phyloP scores from a whole-genome alignment of 2,888 invertebrate genomes.

The Pseudeuparius sepicola region DNA sequence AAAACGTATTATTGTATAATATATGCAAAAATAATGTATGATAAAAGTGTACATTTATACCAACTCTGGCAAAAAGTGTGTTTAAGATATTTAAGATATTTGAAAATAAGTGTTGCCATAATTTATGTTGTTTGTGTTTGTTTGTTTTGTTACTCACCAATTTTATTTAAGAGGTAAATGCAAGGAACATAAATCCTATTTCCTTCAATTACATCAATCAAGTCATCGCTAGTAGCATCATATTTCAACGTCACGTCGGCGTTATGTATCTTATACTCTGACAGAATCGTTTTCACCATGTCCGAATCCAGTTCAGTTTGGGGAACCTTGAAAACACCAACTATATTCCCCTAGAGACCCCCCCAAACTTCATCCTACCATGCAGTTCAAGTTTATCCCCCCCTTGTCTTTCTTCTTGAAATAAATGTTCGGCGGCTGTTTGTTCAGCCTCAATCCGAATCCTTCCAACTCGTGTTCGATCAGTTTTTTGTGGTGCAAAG shows the following conservation, averaged over 20 bases:
- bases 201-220: constrained; percentile 98
- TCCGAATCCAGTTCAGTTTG: constrained; percentile 93
- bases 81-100: too few relatives aligned
- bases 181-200: constrained; percentile 97
- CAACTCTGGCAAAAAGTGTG: too few relatives aligned
- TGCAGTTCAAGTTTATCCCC: constrained; percentile 88
- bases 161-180: constrained; percentile 97
- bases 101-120: too few relatives aligned
- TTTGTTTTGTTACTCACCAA: constrained; percentile 48
- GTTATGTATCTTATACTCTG: constrained; percentile 98
- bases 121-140: background rate
- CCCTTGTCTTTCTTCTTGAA: constrained; percentile 98
- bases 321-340: constrained; percentile 47
- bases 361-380: constrained; percentile 51
- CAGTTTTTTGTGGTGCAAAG: constrained; percentile 89
- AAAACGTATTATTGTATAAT: too few relatives aligned
- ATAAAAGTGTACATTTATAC: too few relatives aligned
- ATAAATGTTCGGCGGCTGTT: constrained; percentile 93
- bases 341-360: background rate
- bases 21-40: too few relatives aligned
- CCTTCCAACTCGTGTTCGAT: constrained; percentile 98
- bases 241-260: constrained; percentile 92
- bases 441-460: constrained; percentile 92
- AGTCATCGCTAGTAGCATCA: constrained; percentile 94
- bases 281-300: constrained; percentile 88